Evolutionary conservation across 2,888 invertebrate species (phyloP), one percentile per base, ranked within the genome.

Genomic region (Patella pellucida): DNA sequence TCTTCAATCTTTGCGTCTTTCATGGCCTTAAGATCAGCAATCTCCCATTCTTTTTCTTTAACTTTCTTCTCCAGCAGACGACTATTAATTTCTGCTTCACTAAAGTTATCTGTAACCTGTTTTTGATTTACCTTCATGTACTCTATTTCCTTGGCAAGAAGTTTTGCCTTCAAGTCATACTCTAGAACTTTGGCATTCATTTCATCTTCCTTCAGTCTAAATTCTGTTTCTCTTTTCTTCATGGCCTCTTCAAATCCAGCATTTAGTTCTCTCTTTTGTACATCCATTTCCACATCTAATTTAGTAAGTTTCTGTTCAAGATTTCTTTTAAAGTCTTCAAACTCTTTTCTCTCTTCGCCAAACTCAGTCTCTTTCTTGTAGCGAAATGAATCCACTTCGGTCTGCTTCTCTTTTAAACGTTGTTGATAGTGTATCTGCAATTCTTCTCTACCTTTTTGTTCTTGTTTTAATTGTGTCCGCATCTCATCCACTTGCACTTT

Each of bases 41-140:
- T 70, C 75, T 90, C 86, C 90, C 90, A 90, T 68, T 90, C 88
- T 52, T 84, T 87, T 72, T 88, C 85, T 72, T 89, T 89, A n/a
- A 90, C 68, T 68, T 82, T 79, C 74, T 89, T 90, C 82, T 90
- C 88, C 68, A 89, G 78, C 12, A 83, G 79, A 51, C 85, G 74
- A 68, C 87, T 86, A 11, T 79, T 80, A 27, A 69, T 76, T 70
- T 87, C 88, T 0, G 84, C 83, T 52, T 85, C 78, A 67, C 84
- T 82, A 51, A 82, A 84, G 71, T 86, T 85, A 23, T 83, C 77
- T 19, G 78, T 78, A 41, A 83, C 83, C 76, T 85, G 83, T 51
- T 85, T 80, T 75, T 86, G 83, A 7, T 83, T 81, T 16, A 80
- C 78, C 70, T 84, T 82, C 62, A 86, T 78, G 77, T 87, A 76